phyloP scores from a whole-genome alignment of 2,888 invertebrate species.

The Drosophila putrida region DNA sequence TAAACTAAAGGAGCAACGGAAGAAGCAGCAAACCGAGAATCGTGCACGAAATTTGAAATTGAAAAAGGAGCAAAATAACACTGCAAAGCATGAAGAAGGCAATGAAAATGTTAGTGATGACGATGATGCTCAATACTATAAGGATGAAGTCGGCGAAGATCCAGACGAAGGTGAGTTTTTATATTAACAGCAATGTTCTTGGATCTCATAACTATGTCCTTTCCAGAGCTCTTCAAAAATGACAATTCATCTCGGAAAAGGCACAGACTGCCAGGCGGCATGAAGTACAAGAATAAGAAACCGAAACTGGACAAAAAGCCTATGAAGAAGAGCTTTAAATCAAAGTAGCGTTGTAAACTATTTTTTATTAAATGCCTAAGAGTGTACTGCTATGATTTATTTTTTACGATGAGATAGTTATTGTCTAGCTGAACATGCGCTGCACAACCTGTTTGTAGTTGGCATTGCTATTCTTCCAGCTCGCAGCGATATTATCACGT shows the following conservation, averaged over 20 bases:
- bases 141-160: constrained; percentile 94
- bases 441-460: constrained; percentile 86
- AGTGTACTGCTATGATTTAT: constrained; percentile 11
- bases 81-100: constrained; percentile 50
- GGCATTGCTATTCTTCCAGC: constrained; percentile 88
- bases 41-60: constrained; percentile 86
- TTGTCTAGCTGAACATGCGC: constrained; percentile 86
- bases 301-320: constrained; percentile 52
- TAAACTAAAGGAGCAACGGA: constrained; percentile 92
- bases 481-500: constrained; percentile 87
- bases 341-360: constrained; percentile 52
- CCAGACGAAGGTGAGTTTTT: constrained; percentile 89
- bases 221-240: constrained; percentile 79
- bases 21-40: constrained; percentile 88
- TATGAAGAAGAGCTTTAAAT: constrained; percentile 19
- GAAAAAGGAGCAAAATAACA: constrained; percentile 86
- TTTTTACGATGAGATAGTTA: neutral
- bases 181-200: neutral
- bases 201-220: neutral
- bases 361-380: constrained; percentile 49
- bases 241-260: constrained; percentile 74
- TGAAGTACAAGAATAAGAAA: constrained; percentile 76
- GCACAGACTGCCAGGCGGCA: constrained; percentile 67
- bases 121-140: constrained; percentile 93
- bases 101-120: constrained; percentile 87